Evolutionary conservation across 2,113 vertebrate species (phyloP).

Genomic region (Tetrax tetrax): DNA sequence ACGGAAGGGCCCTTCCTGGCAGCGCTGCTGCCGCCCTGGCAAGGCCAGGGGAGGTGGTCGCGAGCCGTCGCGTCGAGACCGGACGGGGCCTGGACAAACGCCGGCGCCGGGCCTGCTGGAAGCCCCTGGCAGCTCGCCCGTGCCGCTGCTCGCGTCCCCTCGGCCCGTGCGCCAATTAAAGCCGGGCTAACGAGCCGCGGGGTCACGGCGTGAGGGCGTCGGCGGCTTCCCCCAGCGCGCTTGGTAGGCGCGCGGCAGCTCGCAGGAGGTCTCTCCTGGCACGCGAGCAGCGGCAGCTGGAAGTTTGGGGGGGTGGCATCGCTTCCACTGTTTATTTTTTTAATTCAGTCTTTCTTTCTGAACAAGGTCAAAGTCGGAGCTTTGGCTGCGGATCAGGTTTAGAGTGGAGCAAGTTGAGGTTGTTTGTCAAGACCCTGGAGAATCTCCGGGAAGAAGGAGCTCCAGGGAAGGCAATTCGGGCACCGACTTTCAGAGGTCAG

Average conservation of each 20-base stretch:
- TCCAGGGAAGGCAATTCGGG: background rate
- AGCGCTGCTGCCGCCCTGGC: accelerated
- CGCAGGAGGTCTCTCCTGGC: too few relatives aligned
- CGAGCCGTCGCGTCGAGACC: too few relatives aligned
- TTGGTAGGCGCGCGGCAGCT: too few relatives aligned
- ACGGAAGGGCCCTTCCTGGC: background rate
- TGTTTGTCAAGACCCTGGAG: background rate
- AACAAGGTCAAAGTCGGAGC: too few relatives aligned
- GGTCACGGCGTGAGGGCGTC: accelerated
- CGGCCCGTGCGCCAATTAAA: accelerated
- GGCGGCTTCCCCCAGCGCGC: too few relatives aligned
- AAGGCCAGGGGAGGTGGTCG: background rate
- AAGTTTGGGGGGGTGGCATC: too few relatives aligned
- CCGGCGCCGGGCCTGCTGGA: too few relatives aligned
- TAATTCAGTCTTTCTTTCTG: background rate
- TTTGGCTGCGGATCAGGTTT: background rate
- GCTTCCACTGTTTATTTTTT: accelerated
- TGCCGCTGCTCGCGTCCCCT: background rate
- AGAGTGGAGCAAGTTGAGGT: background rate
- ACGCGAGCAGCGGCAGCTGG: accelerated
- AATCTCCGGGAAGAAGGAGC: background rate
- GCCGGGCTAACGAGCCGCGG: too few relatives aligned
- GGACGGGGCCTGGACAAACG: too few relatives aligned
- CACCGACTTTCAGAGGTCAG: background rate
- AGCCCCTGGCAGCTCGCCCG: too few relatives aligned